A percentile compares a stretch with the other conserved stretches of the same genome.
Conservation (phyloP, 2,888 invertebrate species). For the Amphipyra tragopoginis region DNA sequence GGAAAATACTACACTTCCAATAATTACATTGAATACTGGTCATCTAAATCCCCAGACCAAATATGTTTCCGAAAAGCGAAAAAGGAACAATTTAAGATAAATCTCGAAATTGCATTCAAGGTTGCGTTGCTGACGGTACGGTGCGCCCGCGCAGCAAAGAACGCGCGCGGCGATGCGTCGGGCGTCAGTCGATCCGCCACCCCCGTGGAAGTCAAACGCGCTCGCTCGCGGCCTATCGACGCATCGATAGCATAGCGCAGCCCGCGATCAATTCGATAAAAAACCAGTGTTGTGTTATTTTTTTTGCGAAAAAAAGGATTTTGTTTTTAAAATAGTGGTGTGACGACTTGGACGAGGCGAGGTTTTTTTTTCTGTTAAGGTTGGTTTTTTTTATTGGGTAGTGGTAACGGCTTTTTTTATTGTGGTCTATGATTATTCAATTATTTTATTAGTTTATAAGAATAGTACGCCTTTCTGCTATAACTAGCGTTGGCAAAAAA, state of each 20-base stretch:
- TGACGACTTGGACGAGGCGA: constrained; percentile 71
- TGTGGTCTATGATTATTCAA: constrained; percentile 38
- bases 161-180: constrained; percentile 54
- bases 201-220: constrained; percentile 59
- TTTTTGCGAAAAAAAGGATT: constrained; percentile 65
- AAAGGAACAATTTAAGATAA: constrained; percentile 71
- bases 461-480: background rate
- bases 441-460: constrained; percentile 33
- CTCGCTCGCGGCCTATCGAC: constrained; percentile 64
- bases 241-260: constrained; percentile 69
- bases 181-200: constrained; percentile 71
- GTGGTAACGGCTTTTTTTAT: constrained; percentile 40
- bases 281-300: constrained; percentile 74
- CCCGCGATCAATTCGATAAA: constrained; percentile 66
- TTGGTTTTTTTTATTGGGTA: constrained; percentile 56
- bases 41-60: constrained; percentile 19
- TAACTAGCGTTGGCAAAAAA: constrained; percentile 22
- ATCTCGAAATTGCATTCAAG: constrained; percentile 80
- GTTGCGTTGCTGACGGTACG: constrained; percentile 64
- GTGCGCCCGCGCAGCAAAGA: constrained; percentile 69
- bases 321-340: constrained; percentile 66
- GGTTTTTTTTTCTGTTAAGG: constrained; percentile 73
- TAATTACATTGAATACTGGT: background rate
- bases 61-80: constrained; percentile 26
- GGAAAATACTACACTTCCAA: constrained; percentile 1